A percentile compares a stretch with the other conserved stretches of the same genome.
Conservation (phyloP, 2,797 vertebrate genomes). For the Anguilla marmorata region DNA sequence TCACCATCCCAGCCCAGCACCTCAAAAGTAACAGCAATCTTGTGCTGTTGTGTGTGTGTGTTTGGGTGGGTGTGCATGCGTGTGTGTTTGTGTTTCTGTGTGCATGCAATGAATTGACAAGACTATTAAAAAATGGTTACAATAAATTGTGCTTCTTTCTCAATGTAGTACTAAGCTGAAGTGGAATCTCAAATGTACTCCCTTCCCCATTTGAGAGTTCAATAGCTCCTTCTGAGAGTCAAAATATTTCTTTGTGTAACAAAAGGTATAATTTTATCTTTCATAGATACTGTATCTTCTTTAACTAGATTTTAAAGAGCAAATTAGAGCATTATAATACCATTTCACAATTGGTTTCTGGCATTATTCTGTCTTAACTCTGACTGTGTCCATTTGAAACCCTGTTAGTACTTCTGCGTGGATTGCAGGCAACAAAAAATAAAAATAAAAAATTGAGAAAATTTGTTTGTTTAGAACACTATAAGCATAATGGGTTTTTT, state of each 20-base stretch:
- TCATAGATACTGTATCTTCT: background rate
- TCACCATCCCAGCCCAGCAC: constrained; percentile 44
- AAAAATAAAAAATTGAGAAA: background rate
- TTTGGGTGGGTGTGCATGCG: background rate
- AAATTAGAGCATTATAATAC: background rate
- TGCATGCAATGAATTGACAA: background rate
- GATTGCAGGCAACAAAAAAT: background rate
- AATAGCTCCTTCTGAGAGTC: background rate
- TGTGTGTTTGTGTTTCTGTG: background rate
- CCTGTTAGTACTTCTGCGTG: background rate
- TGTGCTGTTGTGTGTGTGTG: background rate
- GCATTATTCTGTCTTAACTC: background rate
- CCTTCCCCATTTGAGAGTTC: background rate
- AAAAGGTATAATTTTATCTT: background rate
- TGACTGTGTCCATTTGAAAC: background rate
- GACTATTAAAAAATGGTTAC: background rate
- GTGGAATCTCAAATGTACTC: background rate
- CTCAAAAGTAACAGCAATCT: constrained; percentile 45
- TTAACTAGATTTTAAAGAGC: background rate
- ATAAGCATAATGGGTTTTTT: background rate
- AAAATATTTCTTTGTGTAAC: background rate
- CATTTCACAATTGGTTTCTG: background rate
- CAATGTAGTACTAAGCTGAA: background rate
- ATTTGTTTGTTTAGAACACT: background rate
- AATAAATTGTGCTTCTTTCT: background rate